These are phyloP conservation scores for Drosophila glabriapex DNA, from an alignment of 2,888 invertebrate genomes.

Conservation along the genomic window DNA sequence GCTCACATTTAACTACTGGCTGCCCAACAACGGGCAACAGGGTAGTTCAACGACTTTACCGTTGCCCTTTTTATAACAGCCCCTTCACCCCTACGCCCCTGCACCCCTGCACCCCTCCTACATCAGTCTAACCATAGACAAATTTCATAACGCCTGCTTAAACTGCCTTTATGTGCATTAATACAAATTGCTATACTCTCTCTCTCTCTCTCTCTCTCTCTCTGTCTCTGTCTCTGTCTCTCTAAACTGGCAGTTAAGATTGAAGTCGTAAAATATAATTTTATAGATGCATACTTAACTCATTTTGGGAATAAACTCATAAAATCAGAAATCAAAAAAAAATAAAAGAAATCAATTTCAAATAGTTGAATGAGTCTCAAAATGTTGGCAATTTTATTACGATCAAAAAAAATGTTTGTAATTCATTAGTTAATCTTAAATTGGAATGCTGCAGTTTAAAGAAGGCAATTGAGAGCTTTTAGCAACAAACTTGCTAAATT, in stretches of 20 bases:
- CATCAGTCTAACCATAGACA: not conserved
- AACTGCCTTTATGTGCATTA: not conserved
- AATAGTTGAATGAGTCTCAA: not conserved
- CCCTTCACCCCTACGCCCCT: not conserved
- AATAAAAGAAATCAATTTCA: not conserved
- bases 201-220: too few relatives aligned
- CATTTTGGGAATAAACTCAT: not conserved
- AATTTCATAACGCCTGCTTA: slow-evolving; percentile 12
- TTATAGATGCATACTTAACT: not conserved
- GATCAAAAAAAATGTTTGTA: slow-evolving; percentile 24
- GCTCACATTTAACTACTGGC: slow-evolving; percentile 10
- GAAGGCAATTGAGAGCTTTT: slow-evolving; percentile 43
- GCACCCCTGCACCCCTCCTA: not conserved
- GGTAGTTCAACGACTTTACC: slow-evolving; percentile 35
- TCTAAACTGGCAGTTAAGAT: not conserved
- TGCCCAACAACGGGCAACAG: slow-evolving; percentile 14
- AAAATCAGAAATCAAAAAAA: too few relatives aligned
- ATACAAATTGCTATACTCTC: not conserved
- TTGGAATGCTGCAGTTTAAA: slow-evolving; percentile 31
- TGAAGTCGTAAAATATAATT: not conserved
- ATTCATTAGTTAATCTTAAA: slow-evolving; percentile 7
- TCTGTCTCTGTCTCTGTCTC: too few relatives aligned
- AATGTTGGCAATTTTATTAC: slow-evolving; percentile 38
- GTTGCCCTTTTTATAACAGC: not conserved
- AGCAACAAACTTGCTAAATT: slow-evolving; percentile 43